A percentile compares a stretch with the other conserved stretches of the same genome.
Evolutionary conservation across 92 coral and sea anemone species (phyloP).

Genomic region (Phymanthus crucifer): DNA sequence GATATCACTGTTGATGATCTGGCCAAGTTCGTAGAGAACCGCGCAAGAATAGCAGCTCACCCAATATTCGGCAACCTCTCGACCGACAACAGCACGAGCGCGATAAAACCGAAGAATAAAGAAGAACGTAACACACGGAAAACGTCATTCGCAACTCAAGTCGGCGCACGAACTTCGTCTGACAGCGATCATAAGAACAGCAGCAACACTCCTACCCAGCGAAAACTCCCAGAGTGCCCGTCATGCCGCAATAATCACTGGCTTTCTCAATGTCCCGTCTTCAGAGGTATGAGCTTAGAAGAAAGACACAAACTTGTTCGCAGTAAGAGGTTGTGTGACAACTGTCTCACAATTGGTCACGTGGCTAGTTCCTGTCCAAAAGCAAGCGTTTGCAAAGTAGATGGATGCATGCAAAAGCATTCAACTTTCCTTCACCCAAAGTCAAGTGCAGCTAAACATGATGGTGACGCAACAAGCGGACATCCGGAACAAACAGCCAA

Average conservation of each 20-base stretch:
- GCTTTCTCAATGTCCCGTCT: slow-evolving; percentile 53
- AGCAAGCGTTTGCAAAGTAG: slow-evolving; percentile 60
- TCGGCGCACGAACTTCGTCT: neutral
- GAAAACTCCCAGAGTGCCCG: slow-evolving; percentile 1
- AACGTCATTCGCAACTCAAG: neutral
- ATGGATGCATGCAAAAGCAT: slow-evolving; percentile 61
- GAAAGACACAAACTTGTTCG: slow-evolving; percentile 58
- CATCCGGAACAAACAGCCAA: neutral
- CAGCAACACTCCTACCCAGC: neutral
- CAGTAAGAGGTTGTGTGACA: slow-evolving; percentile 43
- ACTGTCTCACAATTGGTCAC: slow-evolving; percentile 60
- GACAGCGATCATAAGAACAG: neutral
- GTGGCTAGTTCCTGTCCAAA: slow-evolving; percentile 36
- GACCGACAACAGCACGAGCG: neutral
- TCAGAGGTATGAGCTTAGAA: slow-evolving; percentile 42
- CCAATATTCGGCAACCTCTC: slow-evolving; percentile 57
- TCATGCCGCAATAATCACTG: slow-evolving; percentile 50
- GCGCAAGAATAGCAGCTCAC: slow-evolving; percentile 63
- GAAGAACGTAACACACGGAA: too few species aligned
- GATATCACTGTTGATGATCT: slow-evolving; percentile 64
- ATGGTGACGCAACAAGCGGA: neutral
- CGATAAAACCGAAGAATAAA: too few species aligned
- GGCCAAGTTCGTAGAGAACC: slow-evolving; percentile 50
- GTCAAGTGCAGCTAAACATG: neutral
- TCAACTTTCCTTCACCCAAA: slow-evolving; percentile 66